Evolutionary conservation across 2,113 vertebrate species (phyloP).

Genomic region (Natator depressus): DNA sequence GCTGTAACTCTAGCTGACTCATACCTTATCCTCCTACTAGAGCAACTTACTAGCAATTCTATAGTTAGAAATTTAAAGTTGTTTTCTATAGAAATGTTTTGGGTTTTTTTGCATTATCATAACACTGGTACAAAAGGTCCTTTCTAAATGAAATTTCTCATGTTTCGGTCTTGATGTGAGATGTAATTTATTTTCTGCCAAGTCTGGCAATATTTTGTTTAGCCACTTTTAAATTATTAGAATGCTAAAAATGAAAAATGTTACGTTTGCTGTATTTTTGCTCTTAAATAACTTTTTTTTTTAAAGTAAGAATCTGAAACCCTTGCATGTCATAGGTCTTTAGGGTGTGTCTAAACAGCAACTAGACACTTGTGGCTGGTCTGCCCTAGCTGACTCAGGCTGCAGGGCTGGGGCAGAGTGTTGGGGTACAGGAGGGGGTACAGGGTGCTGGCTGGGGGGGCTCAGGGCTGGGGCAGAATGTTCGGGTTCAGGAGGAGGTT

Average conservation of each 20-base stretch:
- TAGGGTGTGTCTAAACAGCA: not conserved
- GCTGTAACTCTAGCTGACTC: not conserved
- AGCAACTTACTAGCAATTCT: not conserved
- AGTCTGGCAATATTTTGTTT: not conserved
- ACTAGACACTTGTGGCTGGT: not conserved
- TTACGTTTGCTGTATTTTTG: not conserved
- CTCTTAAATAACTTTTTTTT: not conserved
- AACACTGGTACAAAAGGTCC: not conserved
- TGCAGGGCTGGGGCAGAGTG: too few relatives aligned
- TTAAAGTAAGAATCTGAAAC: not conserved
- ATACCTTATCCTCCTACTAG: not conserved
- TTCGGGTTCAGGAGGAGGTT: too few relatives aligned
- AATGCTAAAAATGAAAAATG: not conserved
- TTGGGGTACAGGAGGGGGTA: too few relatives aligned
- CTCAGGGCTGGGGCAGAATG: too few relatives aligned
- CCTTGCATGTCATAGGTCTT: not conserved
- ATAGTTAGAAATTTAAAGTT: not conserved
- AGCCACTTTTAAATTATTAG: not conserved
- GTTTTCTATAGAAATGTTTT: not conserved
- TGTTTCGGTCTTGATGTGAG: not conserved
- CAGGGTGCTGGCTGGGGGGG: too few relatives aligned
- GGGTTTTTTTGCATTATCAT: not conserved
- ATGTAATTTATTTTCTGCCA: not conserved
- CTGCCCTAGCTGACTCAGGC: not conserved
- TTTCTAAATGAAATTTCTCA: not conserved